Conservation (phyloP, 2,113 vertebrate genomes). For the Lepus europaeus region DNA sequence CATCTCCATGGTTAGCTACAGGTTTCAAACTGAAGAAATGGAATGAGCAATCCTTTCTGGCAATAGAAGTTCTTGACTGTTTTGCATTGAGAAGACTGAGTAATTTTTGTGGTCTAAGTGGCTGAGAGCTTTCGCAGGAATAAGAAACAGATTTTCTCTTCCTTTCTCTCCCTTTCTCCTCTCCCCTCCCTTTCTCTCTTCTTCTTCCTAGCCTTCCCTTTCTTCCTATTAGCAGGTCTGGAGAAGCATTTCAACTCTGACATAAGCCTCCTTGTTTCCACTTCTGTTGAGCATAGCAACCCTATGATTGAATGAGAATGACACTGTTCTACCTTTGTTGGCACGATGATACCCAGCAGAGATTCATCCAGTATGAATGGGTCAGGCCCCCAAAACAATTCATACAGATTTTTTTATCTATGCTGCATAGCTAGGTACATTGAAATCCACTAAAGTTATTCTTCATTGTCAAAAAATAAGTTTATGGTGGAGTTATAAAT, state of each 20-base stretch:
- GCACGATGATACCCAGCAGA: neutral
- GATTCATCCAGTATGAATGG: neutral
- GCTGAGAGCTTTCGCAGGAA: neutral
- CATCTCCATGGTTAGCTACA: neutral
- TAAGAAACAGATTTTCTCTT: neutral
- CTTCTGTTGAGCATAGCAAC: neutral
- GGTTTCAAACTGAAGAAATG: constrained; percentile 6
- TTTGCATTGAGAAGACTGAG: neutral
- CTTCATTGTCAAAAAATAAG: constrained; percentile 33
- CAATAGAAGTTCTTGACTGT: neutral
- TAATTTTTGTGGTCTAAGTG: neutral
- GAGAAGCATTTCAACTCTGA: neutral
- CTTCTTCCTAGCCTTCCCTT: neutral
- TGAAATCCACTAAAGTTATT: constrained; percentile 45
- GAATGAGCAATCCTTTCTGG: neutral
- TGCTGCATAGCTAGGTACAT: neutral
- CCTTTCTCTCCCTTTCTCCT: neutral
- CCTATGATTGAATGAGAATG: neutral
- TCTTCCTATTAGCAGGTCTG: neutral
- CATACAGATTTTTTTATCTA: neutral
- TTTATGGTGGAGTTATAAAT: constrained; percentile 51
- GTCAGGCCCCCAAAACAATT: constrained; percentile 19
- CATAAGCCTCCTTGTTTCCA: neutral
- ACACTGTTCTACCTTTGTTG: neutral
- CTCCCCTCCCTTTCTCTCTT: too few species aligned